Conservation (phyloP, 2,888 invertebrate genomes). For the Chrysina gloriosa region DNA sequence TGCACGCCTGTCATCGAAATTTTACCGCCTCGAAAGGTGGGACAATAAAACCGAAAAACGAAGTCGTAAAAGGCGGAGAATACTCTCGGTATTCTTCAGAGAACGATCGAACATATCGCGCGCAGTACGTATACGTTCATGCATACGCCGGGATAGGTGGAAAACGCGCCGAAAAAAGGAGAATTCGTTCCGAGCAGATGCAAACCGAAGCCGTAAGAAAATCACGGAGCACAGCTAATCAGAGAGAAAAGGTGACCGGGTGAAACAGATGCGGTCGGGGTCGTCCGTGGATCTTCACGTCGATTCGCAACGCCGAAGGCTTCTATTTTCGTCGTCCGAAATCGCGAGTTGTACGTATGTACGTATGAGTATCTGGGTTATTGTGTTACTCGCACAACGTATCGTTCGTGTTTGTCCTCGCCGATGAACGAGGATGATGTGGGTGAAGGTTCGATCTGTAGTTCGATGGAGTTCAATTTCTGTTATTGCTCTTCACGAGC, state of each 20-base stretch:
- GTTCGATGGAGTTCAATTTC: not conserved
- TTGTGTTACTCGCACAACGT: not conserved
- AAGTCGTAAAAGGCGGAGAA: too few relatives aligned
- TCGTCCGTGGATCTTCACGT: too few relatives aligned
- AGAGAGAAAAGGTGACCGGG: not conserved
- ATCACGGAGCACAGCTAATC: constrained; percentile 9
- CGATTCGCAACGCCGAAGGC: not conserved
- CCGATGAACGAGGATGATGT: too few relatives aligned
- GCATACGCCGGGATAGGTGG: not conserved
- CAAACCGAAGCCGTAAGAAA: not conserved
- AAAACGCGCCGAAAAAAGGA: not conserved
- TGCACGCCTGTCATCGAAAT: too few relatives aligned
- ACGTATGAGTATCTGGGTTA: constrained; percentile 2
- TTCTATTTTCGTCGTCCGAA: not conserved
- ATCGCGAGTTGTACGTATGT: not conserved
- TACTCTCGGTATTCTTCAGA: too few relatives aligned
- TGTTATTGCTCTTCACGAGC: constrained; percentile 2
- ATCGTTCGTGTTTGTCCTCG: too few relatives aligned
- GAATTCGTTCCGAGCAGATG: constrained; percentile 17
- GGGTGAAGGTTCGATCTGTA: not conserved
- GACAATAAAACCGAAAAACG: too few relatives aligned
- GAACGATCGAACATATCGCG: too few relatives aligned
- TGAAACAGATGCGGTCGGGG: not conserved
- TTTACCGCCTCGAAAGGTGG: too few relatives aligned
- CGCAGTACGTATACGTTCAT: too few relatives aligned